These are phyloP conservation scores for Caenorhabditis tropicalis DNA, from an alignment of 1,140 invertebrate species.

Conservation along the genomic window DNA sequence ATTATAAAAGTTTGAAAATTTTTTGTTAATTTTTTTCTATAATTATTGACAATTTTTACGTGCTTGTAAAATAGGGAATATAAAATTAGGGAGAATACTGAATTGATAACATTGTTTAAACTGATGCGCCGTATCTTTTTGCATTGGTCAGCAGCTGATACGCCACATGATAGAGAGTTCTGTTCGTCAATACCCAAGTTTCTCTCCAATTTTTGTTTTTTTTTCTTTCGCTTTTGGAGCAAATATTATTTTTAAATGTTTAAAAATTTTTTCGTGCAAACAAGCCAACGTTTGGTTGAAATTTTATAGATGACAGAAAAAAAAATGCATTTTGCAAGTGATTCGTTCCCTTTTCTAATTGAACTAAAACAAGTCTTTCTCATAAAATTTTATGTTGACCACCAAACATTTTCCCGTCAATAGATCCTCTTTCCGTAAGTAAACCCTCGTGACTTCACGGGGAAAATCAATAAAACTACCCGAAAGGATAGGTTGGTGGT, in stretches of 20 bases:
- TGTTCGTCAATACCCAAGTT: background rate
- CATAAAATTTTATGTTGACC: background rate
- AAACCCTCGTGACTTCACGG: background rate
- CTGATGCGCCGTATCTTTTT: background rate
- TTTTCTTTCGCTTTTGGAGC: background rate
- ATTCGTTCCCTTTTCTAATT: background rate
- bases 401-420: background rate
- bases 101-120: background rate
- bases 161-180: background rate
- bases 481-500: background rate
- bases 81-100: background rate
- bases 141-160: background rate
- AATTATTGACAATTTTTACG: too few relatives aligned
- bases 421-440: background rate
- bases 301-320: too few relatives aligned
- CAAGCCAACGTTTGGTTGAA: background rate
- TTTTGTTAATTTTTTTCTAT: background rate
- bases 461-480: conserved; percentile 1
- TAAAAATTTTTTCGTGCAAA: background rate
- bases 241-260: too few relatives aligned
- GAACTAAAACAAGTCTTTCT: background rate
- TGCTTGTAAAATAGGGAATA: too few relatives aligned
- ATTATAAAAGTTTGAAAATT: background rate
- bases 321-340: too few relatives aligned
- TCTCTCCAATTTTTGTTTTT: background rate